Conservation (phyloP, 2,888 invertebrate species). For the Anorthoa munda region DNA sequence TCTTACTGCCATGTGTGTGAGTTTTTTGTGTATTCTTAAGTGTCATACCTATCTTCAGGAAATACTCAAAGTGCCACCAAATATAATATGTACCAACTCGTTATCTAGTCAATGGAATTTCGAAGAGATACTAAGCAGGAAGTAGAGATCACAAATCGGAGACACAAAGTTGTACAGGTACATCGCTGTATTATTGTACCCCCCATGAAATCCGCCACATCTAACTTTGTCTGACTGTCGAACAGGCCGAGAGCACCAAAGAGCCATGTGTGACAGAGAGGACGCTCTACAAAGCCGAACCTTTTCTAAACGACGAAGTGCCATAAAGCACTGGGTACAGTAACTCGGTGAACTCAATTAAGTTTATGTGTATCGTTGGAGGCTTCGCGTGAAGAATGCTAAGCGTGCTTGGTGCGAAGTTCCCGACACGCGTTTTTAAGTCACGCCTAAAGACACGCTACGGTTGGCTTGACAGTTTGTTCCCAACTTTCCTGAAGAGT, state of each 20-base stretch:
- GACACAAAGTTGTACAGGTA: too few species aligned
- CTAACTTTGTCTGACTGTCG: too few species aligned
- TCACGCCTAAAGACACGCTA: conserved; percentile 21
- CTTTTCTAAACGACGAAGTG: background rate
- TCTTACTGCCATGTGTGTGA: too few species aligned
- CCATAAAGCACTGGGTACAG: conserved; percentile 12
- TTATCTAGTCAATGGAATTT: conserved; percentile 21
- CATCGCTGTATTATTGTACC: too few species aligned
- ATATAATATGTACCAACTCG: background rate
- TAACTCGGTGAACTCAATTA: conserved; percentile 67
- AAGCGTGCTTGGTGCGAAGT: conserved; percentile 41
- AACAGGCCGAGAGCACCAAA: too few species aligned
- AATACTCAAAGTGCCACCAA: conserved; percentile 7
- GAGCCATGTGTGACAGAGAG: background rate
- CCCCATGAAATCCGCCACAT: too few species aligned
- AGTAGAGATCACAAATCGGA: background rate
- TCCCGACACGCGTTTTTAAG: conserved; percentile 44
- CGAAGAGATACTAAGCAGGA: conserved; percentile 10
- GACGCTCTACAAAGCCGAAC: background rate
- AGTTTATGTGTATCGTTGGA: conserved; percentile 60
- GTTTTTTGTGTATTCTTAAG: too few species aligned
- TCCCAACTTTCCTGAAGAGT: conserved; percentile 35
- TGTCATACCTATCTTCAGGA: too few species aligned
- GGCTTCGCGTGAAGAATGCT: conserved; percentile 56
- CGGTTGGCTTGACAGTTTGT: conserved; percentile 40